A percentile compares a stretch with the other conserved stretches of the same genome.
Evolutionary conservation across 1,140 invertebrate species (phyloP).

Genomic region (Solenopsis invicta): DNA sequence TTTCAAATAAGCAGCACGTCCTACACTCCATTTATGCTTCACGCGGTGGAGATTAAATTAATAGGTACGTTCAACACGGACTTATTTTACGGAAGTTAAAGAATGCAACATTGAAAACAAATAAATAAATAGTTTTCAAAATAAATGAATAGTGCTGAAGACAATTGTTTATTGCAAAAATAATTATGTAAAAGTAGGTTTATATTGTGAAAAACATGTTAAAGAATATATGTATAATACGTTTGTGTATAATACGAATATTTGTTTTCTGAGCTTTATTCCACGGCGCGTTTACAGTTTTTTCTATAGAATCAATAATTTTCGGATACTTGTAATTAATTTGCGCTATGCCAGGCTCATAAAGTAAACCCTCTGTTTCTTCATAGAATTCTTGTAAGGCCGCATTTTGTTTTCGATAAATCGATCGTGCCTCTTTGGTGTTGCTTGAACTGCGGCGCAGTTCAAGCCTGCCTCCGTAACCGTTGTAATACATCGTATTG

Average conservation of each 20-base stretch:
- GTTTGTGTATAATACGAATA: no score
- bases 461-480: slow-evolving; percentile 7
- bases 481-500: background rate
- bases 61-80: no score
- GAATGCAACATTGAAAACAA: no score
- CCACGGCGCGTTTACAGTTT: background rate
- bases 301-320: background rate
- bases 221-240: background rate
- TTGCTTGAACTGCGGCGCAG: background rate
- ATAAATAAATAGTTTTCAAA: no score
- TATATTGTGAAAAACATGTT: background rate
- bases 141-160: no score
- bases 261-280: background rate
- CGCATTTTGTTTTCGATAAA: background rate
- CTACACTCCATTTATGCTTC: no score
- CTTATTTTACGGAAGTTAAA: no score
- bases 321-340: background rate
- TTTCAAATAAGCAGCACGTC: no score
- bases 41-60: no score
- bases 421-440: slow-evolving; percentile 8
- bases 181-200: background rate
- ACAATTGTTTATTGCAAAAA: no score
- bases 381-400: background rate
- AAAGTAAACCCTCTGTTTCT: background rate
- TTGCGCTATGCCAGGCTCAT: background rate